A percentile compares a stretch with the other conserved stretches of the same genome.
These are phyloP conservation scores for Tenthredo livida DNA, from an alignment of 2,888 invertebrate genomes.

Conservation along the genomic window DNA sequence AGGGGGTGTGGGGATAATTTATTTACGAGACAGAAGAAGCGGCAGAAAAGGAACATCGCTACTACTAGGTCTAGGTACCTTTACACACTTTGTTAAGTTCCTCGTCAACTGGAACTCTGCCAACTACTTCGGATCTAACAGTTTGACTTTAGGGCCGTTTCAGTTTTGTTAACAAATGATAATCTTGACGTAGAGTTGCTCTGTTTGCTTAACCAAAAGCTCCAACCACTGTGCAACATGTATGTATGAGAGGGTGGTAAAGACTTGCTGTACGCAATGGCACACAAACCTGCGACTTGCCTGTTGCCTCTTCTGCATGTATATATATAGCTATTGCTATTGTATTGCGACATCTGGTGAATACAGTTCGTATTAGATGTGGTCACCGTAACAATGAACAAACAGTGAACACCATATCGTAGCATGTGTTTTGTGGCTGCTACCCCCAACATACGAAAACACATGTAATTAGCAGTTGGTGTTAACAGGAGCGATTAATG, in stretches of 20 bases:
- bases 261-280: not conserved
- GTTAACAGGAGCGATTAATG: slow-evolving; percentile 16
- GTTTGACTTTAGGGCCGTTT: slow-evolving; percentile 40
- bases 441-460: not conserved
- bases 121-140: slow-evolving; percentile 36
- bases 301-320: slow-evolving; percentile 1
- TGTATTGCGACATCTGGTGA: slow-evolving; percentile 44
- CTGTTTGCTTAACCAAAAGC: slow-evolving; percentile 30
- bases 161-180: slow-evolving; percentile 51
- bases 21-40: slow-evolving; percentile 33
- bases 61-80: not conserved
- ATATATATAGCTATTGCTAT: not conserved
- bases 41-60: not conserved
- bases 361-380: slow-evolving; percentile 42
- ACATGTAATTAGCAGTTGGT: slow-evolving; percentile 11
- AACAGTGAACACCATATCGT: not conserved
- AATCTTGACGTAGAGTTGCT: slow-evolving; percentile 43
- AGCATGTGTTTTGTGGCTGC: slow-evolving; percentile 46
- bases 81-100: slow-evolving; percentile 25
- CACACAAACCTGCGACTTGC: slow-evolving; percentile 6
- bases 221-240: slow-evolving; percentile 19
- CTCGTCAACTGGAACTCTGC: slow-evolving; percentile 46
- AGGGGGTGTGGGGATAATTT: slow-evolving; percentile 14
- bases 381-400: slow-evolving; percentile 47
- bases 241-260: not conserved